A percentile compares a stretch with the other conserved stretches of the same genome.
These are phyloP conservation scores for Shinisaurus crocodilurus DNA, from an alignment of 2,113 vertebrate genomes.

Conservation along the genomic window DNA sequence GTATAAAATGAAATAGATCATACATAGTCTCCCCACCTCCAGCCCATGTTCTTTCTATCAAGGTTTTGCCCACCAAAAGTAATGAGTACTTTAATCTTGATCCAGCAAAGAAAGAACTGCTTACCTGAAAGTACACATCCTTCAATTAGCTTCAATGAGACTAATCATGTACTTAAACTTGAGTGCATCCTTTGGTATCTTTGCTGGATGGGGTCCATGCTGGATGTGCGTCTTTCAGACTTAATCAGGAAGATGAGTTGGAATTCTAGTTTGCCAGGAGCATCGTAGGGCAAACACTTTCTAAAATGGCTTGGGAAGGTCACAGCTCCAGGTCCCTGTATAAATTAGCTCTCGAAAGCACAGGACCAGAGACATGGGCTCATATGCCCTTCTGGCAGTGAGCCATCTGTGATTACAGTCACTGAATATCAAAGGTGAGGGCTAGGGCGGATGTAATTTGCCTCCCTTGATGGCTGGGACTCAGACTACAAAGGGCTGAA, in stretches of 20 bases:
- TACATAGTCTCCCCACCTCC: not conserved
- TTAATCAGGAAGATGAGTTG: rapidly evolving
- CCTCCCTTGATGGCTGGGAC: not conserved
- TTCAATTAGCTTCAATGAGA: not conserved
- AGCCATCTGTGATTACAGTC: not conserved
- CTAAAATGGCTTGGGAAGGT: not conserved
- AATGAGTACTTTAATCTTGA: not conserved
- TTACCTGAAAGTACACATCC: not conserved
- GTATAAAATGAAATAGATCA: not conserved
- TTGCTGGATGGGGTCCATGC: not conserved
- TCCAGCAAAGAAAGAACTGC: not conserved
- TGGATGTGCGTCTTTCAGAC: not conserved
- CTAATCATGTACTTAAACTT: not conserved
- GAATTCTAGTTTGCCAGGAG: not conserved
- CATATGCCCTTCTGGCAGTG: not conserved
- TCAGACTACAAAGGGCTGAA: not conserved
- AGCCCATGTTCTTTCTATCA: not conserved
- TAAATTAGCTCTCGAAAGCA: too few relatives aligned
- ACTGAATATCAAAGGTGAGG: not conserved
- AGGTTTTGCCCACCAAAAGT: not conserved
- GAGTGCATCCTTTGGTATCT: not conserved
- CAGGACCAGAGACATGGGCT: not conserved
- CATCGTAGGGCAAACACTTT: not conserved
- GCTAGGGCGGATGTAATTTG: not conserved
- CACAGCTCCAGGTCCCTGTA: not conserved